Base-by-base conservation (phyloP, 2,888 invertebrate species). In the Ormyrus pomaceus region DNA sequence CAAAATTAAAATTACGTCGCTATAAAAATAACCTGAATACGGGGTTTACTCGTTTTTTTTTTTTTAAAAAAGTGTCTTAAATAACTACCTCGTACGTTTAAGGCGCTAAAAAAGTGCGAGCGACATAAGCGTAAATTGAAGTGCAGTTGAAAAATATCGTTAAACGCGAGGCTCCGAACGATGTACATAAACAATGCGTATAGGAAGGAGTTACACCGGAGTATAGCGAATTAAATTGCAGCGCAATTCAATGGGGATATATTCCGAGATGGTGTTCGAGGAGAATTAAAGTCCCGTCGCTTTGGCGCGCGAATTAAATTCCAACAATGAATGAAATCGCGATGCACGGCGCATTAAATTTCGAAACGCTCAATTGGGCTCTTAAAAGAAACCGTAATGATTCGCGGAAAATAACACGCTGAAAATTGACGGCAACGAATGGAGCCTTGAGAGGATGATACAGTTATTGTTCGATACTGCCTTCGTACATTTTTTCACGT, bases 101-200 rank as follows among this genome's bases (percentile, higher is more conserved):
- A 34, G 11, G 3, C 56, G 56, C 56, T n/a, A 11, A n/a, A 5
- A 34, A 34, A 34, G 34, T 4, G 34, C 34, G 34, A 34, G 68
- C 3, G 45, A 56, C 10, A 45, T 7, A 46, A 45, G 55, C 55
- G n/a, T 19, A 11, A 45, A 55, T 3, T 8, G 46, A 68, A 68
- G 6, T 45, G 13, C 34, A 46, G 68, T 46, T 68, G 11, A 6
- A 56, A 56, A 56, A 45, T 34, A 34, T 71, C 51, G 34, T 46
- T 34, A 51, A 61, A 59, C 11, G 8, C n/a, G n/a, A 45, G 46
- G 55, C 46, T 68, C 7, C 19, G 55, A 55, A 55, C 13, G 46
- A 61, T 34, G 34, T 34, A 34, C 34, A 45, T 34, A 51, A 72
- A 62, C 61, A 72, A 72, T 62, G 61, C 71, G 48, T 72, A 13